These are phyloP conservation scores for Lapara coniferarum DNA, from an alignment of 2,888 invertebrate species.

Conservation along the genomic window DNA sequence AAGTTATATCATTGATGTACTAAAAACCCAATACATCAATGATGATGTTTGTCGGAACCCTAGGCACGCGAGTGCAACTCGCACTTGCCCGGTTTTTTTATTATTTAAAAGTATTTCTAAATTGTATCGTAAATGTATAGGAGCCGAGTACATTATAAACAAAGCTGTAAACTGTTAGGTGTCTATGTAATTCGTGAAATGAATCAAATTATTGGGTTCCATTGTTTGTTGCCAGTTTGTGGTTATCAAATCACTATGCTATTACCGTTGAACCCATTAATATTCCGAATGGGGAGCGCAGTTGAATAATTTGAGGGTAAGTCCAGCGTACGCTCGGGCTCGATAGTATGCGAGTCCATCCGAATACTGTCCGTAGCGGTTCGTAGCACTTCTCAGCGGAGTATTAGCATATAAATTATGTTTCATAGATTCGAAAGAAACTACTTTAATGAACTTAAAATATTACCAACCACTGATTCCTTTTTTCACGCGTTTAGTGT, in stretches of 20 bases:
- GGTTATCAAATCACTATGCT: slow-evolving; percentile 58
- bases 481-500: not conserved
- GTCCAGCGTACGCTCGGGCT: slow-evolving; percentile 42
- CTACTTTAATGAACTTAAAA: slow-evolving; percentile 20
- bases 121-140: not conserved
- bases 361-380: slow-evolving; percentile 40
- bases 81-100: no score
- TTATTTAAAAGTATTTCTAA: not conserved
- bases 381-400: slow-evolving; percentile 33
- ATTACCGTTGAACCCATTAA: slow-evolving; percentile 56
- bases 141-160: slow-evolving; percentile 32
- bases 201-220: slow-evolving; percentile 23
- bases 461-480: not conserved
- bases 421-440: slow-evolving; percentile 39
- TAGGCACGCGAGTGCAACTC: no score
- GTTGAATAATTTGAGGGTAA: slow-evolving; percentile 60
- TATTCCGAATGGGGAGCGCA: slow-evolving; percentile 56
- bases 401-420: slow-evolving; percentile 59
- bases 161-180: slow-evolving; percentile 24
- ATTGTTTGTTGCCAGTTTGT: slow-evolving; percentile 49
- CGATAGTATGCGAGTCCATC: slow-evolving; percentile 30
- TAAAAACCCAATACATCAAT: no score
- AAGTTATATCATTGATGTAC: no score
- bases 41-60: no score
- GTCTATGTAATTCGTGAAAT: slow-evolving; percentile 22